Percentiles rank a stretch among this genome's conserved stretches.
Evolutionary conservation across 2,888 invertebrate genomes (phyloP).

Genomic region (Chymomyza amoena): DNA sequence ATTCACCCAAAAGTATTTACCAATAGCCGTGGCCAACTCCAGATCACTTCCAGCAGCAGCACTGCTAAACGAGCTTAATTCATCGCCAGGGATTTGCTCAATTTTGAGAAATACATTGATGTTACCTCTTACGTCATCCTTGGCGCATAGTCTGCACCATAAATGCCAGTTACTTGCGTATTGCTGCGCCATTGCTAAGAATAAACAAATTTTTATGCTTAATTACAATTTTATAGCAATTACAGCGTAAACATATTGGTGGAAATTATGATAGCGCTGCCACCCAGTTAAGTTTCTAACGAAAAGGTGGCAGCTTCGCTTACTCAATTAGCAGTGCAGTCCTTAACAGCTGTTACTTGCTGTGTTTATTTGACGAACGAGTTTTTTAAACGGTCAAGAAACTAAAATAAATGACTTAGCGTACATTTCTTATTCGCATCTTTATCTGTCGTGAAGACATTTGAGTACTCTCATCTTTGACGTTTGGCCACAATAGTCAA

Average conservation of each 20-base stretch:
- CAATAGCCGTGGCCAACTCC: constrained; percentile 43
- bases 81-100: constrained; percentile 6
- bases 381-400: constrained; percentile 94
- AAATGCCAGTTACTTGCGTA: constrained; percentile 30
- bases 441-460: no score
- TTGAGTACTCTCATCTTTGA: no score
- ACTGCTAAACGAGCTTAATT: neutral
- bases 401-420: constrained; percentile 81
- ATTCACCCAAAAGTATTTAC: constrained; percentile 57
- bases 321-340: neutral
- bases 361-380: constrained; percentile 79
- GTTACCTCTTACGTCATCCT: constrained; percentile 38
- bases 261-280: no score
- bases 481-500: no score
- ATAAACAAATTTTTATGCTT: no score
- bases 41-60: constrained; percentile 4
- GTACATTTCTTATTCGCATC: no score
- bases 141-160: constrained; percentile 55
- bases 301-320: neutral
- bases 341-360: constrained; percentile 30
- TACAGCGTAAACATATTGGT: no score
- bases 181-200: no score
- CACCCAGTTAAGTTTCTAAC: no score
- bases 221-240: no score
- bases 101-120: constrained; percentile 39